These are phyloP conservation scores for Ecliptopera silaceata DNA, from an alignment of 2,888 invertebrate species.

Conservation along the genomic window DNA sequence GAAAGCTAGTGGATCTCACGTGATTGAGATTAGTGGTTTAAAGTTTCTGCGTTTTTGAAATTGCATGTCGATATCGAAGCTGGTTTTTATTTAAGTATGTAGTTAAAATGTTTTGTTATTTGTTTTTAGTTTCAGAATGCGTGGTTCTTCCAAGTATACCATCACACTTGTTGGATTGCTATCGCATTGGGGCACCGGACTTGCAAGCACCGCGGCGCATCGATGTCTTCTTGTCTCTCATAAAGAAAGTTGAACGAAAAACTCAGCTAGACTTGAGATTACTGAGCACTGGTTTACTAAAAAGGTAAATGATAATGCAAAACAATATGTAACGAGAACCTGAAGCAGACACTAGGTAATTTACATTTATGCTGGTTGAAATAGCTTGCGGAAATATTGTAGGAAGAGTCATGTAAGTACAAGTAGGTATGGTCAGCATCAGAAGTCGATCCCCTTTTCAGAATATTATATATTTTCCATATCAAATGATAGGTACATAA, in stretches of 20 bases:
- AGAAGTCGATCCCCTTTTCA: too few relatives aligned
- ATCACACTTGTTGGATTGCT: constrained; percentile 82
- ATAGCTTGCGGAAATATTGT: neutral
- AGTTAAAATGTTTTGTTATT: neutral
- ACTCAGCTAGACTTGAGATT: constrained; percentile 80
- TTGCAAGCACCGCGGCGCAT: constrained; percentile 81
- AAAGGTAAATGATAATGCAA: constrained; percentile 68
- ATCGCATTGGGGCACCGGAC: constrained; percentile 74
- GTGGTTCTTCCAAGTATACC: constrained; percentile 78
- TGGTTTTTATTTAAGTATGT: neutral
- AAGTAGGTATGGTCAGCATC: neutral
- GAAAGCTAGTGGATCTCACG: too few relatives aligned
- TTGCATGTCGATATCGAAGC: neutral
- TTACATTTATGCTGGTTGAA: constrained; percentile 19
- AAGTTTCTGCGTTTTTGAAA: too few relatives aligned
- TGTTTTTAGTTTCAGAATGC: constrained; percentile 53
- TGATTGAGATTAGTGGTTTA: too few relatives aligned
- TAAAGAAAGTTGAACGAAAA: constrained; percentile 84
- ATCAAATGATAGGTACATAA: too few relatives aligned
- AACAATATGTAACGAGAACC: neutral
- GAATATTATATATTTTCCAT: too few relatives aligned
- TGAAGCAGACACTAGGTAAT: constrained; percentile 3
- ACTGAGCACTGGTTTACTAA: constrained; percentile 81
- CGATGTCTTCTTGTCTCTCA: constrained; percentile 82
- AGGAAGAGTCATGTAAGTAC: neutral